Conservation (phyloP, 2,113 vertebrate genomes). For the Donacobius atricapilla region DNA sequence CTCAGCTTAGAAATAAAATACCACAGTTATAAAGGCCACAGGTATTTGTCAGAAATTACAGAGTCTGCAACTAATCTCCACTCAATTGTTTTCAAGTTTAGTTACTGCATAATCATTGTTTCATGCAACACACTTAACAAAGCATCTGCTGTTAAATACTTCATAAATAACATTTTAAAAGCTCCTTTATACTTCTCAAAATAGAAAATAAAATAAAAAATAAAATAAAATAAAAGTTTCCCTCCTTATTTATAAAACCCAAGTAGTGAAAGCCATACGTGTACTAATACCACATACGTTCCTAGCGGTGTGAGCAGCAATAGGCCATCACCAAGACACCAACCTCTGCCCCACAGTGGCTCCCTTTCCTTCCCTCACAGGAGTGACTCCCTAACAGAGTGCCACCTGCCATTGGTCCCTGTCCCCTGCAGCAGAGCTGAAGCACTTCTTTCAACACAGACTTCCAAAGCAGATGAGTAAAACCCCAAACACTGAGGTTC, state of each 20-base stretch:
- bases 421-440: neutral
- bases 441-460: neutral
- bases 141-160: neutral
- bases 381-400: neutral
- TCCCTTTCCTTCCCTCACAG: neutral
- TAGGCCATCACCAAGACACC: neutral
- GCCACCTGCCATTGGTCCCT: neutral
- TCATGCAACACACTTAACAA: neutral
- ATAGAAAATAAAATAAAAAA: too few relatives aligned
- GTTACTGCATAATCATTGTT: neutral
- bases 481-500: neutral
- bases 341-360: neutral
- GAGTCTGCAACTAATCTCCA: neutral
- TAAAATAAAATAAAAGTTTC: neutral
- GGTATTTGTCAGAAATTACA: neutral
- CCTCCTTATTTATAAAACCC: neutral
- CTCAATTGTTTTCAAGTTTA: neutral
- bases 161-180: neutral
- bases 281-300: fast-evolving
- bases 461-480: neutral
- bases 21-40: neutral
- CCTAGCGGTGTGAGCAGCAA: neutral
- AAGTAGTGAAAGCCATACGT: neutral
- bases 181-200: neutral
- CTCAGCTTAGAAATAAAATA: neutral